Conservation (phyloP, 2,797 vertebrate species). For the Urosaurus nigricauda region DNA sequence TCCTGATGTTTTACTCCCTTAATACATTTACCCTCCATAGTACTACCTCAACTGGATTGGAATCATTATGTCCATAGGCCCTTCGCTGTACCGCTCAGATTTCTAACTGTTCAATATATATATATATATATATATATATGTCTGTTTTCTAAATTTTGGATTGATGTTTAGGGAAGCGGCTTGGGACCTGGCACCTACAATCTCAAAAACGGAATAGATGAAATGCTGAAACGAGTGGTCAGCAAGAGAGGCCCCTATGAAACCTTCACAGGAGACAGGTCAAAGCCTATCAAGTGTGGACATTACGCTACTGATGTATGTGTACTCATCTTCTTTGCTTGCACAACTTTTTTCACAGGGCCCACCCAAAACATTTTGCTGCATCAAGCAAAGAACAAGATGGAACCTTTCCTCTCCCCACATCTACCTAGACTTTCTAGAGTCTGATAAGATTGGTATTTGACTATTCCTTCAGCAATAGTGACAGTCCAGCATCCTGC, state of each 20-base stretch:
- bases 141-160: conserved; percentile 1
- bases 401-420: background rate
- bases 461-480: background rate
- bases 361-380: background rate
- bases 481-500: background rate
- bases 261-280: conserved; percentile 63
- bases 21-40: too few species aligned
- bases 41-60: too few species aligned
- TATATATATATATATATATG: too few species aligned
- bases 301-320: conserved; percentile 73
- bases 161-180: conserved; percentile 70
- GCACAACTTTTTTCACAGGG: background rate
- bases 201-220: conserved; percentile 67
- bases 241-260: conserved; percentile 71
- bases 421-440: background rate
- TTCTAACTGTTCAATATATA: background rate
- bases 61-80: too few species aligned
- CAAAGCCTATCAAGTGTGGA: conserved; percentile 61
- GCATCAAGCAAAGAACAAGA: background rate
- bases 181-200: conserved; percentile 79
- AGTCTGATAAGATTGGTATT: background rate
- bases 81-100: background rate
- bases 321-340: background rate
- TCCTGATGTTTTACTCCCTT: too few species aligned
- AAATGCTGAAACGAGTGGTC: conserved; percentile 44